Base-by-base conservation (phyloP, 2,797 vertebrate genomes). In the Etheostoma perlongum region DNA sequence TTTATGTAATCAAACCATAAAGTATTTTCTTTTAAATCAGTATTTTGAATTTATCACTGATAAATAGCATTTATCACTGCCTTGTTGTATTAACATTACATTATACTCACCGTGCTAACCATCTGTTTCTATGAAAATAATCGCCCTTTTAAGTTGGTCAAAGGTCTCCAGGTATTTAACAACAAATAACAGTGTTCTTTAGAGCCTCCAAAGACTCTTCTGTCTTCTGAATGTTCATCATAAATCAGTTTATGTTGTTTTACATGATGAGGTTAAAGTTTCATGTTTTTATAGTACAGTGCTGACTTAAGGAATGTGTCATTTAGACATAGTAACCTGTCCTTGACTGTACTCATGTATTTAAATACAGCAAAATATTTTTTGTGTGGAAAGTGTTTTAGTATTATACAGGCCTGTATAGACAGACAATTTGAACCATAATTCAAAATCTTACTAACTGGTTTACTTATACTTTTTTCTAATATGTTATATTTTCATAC, bases 251-350 rank as follows among this genome's bases (percentile, higher is more conserved):
- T 40, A 33, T 60, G 4, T 18, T 23, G 11, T 8, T 21, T 40
- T 49, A 0, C 7, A 53, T 1, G 4, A 21, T 48, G 65, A 25
- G 21, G 30, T 75, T 57, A 21, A 78, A 21, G 49, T 52, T 49
- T 65, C 0, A 5, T 46, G 12, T 36, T 44, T 84, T 88, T 76
- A 87, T 81, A 71, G 55, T n/a, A 4, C 13, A 71, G 23, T 44
- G n/a, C 46, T 85, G 74, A 67, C 44, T 12, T 18, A 40, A 19
- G 19, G 44, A 8, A 49, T 53, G 47, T 52, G 21, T 46, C 60
- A 74, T 19, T 19, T 12, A 48, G 0, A 62, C 12, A 16, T 49
- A 25, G 0, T 25, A 61, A 33, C 14, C 27, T 27, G 27, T 27
- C 27, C 27, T 7, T 40, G 3, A 33, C n/a, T 21, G 15, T 36